Evolutionary conservation across 2,113 vertebrate genomes (phyloP), one percentile per base, ranked within the genome.

Genomic region (Oreochromis spilurus): DNA sequence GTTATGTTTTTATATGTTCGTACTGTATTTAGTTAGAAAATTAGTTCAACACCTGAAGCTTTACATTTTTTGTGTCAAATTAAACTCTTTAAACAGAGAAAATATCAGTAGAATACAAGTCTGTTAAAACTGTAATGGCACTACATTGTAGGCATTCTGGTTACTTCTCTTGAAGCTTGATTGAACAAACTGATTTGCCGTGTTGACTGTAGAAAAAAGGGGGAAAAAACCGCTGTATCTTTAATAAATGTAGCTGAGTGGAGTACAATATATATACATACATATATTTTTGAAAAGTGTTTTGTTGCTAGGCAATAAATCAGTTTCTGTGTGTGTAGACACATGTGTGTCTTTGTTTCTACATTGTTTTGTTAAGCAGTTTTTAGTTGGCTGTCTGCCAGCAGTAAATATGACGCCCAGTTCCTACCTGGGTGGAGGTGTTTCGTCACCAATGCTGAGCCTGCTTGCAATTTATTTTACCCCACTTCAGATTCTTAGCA

Each of bases 211-310:
- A 38, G 31, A 36, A 38, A 65, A n/a, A 17, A 3, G 5, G 16
- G 6, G 0, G 0, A 1, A 1, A 29, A 60, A 10, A 0, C 16
- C 60, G 12, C 31, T 36, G 4, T 36, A 5, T 13, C 12, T 40
- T 43, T 70, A 26, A 43, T 43, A 43, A 26, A 16, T 70, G 8
- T 70, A 45, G 38, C n/a, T 45, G 65, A 9, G 38, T 16, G 38
- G 12, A 43, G 7, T 43, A 26, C 8, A 16, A 43, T 24, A 45
- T 26, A 45, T 43, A 38, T 1, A 36, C 1, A 65, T n/a, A 38
- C 0, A 38, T 65, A 38, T 34, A 34, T 60, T 36, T 34, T 36
- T 19, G 0, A 12, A 3, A 36, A 36, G 60, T 38, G 60, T 65
- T 67, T 67, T 67, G 65, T 26, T 72, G 13, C 38, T 72, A 72